Evolutionary conservation across 2,797 vertebrate genomes (phyloP).

Genomic region (Parambassis ranga): DNA sequence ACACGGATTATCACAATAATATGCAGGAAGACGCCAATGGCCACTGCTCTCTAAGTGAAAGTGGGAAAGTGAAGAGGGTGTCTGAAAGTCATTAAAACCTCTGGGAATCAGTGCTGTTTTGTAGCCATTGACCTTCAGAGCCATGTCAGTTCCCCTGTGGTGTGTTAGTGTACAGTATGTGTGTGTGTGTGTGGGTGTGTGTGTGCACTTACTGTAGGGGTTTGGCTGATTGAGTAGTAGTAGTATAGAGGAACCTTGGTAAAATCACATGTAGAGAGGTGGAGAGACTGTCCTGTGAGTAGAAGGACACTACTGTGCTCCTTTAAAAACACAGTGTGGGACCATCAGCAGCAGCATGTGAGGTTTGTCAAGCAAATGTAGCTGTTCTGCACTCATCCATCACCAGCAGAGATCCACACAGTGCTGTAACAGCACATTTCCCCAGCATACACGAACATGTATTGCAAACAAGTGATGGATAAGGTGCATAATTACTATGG

Average conservation of each 20-base stretch:
- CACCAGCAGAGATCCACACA: conserved; percentile 7
- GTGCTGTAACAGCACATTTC: conserved; percentile 32
- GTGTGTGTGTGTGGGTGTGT: conserved; percentile 5
- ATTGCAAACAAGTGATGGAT: conserved; percentile 15
- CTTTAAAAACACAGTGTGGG: too few species aligned
- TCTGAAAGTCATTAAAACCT: conserved; percentile 64
- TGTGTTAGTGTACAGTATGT: conserved; percentile 1
- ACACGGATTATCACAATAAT: conserved; percentile 41
- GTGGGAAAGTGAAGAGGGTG: conserved; percentile 48
- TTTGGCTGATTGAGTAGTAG: conserved; percentile 27
- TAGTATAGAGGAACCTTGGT: conserved; percentile 18
- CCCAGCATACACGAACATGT: neutral
- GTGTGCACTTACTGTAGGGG: conserved; percentile 12
- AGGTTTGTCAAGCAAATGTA: neutral
- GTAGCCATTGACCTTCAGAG: conserved; percentile 57
- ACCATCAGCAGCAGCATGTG: neutral
- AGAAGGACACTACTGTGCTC: conserved; percentile 14
- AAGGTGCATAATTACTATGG: conserved; percentile 11
- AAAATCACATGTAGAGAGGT: conserved; percentile 4
- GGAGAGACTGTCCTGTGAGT: conserved; percentile 1
- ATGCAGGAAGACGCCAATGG: neutral
- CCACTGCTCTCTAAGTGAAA: conserved; percentile 49
- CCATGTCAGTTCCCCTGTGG: conserved; percentile 34
- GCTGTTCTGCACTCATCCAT: neutral
- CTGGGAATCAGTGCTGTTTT: conserved; percentile 42